These are phyloP conservation scores for Xiphias gladius DNA, from an alignment of 2,113 vertebrate species.

Conservation along the genomic window DNA sequence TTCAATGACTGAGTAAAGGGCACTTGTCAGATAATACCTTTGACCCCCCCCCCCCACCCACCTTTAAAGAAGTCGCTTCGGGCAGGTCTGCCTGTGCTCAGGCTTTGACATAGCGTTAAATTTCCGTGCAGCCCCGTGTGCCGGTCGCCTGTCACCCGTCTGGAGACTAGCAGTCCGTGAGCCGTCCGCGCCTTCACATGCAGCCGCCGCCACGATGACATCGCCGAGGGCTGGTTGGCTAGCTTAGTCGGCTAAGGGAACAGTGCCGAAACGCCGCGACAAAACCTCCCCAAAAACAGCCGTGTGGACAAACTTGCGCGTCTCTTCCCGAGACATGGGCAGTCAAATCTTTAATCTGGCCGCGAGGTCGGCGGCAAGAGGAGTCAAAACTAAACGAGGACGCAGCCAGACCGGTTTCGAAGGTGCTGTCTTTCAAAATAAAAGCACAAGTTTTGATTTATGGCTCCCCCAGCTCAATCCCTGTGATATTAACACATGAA, in stretches of 20 bases:
- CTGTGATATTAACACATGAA: not conserved
- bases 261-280: accelerated
- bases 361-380: accelerated
- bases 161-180: not conserved
- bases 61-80: constrained; percentile 77
- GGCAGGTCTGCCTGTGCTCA: constrained; percentile 51
- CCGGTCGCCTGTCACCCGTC: not conserved
- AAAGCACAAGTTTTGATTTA: constrained; percentile 2
- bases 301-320: accelerated
- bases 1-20: accelerated
- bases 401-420: not conserved
- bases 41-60: constrained; percentile 5
- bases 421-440: constrained; percentile 45
- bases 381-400: too few relatives aligned
- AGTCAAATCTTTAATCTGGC: accelerated
- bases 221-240: not conserved
- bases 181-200: not conserved
- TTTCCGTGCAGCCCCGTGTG: not conserved
- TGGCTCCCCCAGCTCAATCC: too few relatives aligned
- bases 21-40: not conserved
- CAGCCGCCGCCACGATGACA: constrained; percentile 59
- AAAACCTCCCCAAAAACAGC: not conserved
- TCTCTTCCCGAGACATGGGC: accelerated
- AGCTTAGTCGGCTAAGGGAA: not conserved
- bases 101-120: not conserved